These are phyloP conservation scores for Ornithoptera priamus DNA, from an alignment of 2,888 invertebrate genomes.

Conservation along the genomic window DNA sequence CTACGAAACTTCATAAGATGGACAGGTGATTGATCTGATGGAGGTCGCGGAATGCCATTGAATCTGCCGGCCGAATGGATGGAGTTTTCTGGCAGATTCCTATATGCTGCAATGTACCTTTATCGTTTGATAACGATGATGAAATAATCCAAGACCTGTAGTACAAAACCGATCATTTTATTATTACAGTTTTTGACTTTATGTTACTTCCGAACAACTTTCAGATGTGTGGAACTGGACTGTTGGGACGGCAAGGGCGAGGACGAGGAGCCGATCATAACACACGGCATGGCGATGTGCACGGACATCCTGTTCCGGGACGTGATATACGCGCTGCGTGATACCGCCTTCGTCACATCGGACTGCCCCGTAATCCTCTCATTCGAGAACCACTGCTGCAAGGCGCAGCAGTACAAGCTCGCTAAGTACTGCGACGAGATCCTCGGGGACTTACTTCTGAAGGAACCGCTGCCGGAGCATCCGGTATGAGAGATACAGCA, in stretches of 20 bases:
- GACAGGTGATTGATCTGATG: too few species aligned
- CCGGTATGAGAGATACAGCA: conserved; percentile 81
- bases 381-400: conserved; percentile 99
- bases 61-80: too few species aligned
- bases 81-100: too few species aligned
- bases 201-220: conserved; percentile 28
- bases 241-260: conserved; percentile 99
- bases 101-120: too few species aligned
- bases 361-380: conserved; percentile 98
- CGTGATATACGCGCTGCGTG: conserved; percentile 97
- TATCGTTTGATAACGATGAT: too few species aligned
- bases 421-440: conserved; percentile 99
- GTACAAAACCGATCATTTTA: too few species aligned
- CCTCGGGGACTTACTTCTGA: conserved; percentile 93
- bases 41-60: too few species aligned
- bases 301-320: conserved; percentile 99
- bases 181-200: too few species aligned
- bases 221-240: conserved; percentile 97
- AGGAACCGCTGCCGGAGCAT: conserved; percentile 91
- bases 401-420: conserved; percentile 97
- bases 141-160: too few species aligned
- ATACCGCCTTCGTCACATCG: conserved; percentile 99
- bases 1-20: too few species aligned
- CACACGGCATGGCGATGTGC: conserved; percentile 99
- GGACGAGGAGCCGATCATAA: conserved; percentile 99